Conservation (phyloP, 2,888 invertebrate genomes). For the Lycaena phlaeas region DNA sequence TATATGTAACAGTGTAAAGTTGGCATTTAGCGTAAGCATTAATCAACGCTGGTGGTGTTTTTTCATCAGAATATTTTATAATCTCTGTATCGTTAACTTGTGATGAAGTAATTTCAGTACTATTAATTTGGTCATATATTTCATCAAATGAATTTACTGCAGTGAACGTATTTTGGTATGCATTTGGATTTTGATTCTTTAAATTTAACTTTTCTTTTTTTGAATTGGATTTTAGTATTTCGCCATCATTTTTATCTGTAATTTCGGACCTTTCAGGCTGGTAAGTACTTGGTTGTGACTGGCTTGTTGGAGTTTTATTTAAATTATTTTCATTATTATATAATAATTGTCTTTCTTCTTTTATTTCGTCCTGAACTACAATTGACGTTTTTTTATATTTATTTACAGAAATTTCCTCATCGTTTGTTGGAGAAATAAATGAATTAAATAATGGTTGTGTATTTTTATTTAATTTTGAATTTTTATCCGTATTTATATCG, state of each 20-base stretch:
- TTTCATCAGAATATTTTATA: neutral
- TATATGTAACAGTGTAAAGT: neutral
- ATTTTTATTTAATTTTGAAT: neutral
- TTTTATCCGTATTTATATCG: neutral
- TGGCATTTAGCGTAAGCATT: neutral
- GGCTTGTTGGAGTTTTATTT: neutral
- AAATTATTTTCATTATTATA: constrained; percentile 3
- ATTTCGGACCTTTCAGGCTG: neutral
- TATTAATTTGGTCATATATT: constrained; percentile 52
- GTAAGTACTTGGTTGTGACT: neutral
- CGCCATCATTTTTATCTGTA: neutral
- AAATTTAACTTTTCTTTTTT: neutral
- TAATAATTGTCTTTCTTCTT: neutral
- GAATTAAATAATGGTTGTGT: neutral
- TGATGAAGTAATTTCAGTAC: constrained; percentile 12
- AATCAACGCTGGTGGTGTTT: neutral
- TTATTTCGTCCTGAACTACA: neutral
- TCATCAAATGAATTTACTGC: constrained; percentile 57
- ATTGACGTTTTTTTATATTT: neutral
- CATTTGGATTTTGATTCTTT: constrained; percentile 38
- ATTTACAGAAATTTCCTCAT: neutral
- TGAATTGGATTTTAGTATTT: neutral
- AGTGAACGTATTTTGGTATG: constrained; percentile 46
- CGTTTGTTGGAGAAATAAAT: neutral
- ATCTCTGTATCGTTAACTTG: constrained; percentile 3